Conservation (phyloP, 2,888 invertebrate species). For the Ganaspis brasiliensis region DNA sequence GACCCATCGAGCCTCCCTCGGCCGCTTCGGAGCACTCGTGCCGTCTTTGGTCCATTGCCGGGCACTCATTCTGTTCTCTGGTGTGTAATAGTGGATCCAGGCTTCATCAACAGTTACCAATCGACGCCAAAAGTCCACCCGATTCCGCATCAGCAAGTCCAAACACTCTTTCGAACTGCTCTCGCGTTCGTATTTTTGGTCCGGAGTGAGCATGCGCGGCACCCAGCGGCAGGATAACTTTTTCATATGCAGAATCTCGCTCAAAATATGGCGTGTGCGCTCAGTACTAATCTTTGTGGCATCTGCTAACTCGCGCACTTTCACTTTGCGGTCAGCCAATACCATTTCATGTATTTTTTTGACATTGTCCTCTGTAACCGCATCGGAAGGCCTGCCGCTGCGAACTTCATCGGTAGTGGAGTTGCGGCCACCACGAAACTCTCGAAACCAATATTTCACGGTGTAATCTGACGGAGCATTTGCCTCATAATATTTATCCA, state of each 20-base stretch:
- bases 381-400: conserved; percentile 19
- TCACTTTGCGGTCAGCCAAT: too few relatives aligned
- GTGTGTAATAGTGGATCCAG: conserved; percentile 35
- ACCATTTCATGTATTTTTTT: conserved; percentile 57
- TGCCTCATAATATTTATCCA: too few relatives aligned
- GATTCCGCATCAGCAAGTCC: conserved; percentile 47
- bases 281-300: conserved; percentile 42
- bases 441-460: conserved; percentile 25
- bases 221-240: conserved; percentile 65
- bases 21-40: conserved; percentile 47
- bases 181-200: conserved; percentile 58
- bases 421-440: conserved; percentile 11
- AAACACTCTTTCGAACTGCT: conserved; percentile 53
- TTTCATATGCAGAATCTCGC: conserved; percentile 62
- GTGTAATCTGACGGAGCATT: background rate
- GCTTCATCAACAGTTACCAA: too few relatives aligned
- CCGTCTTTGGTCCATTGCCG: conserved; percentile 25
- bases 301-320: too few relatives aligned
- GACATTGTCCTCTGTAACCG: conserved; percentile 59
- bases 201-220: conserved; percentile 67
- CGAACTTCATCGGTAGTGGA: conserved; percentile 13
- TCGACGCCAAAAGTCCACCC: conserved; percentile 59
- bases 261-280: conserved; percentile 52
- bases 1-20: conserved; percentile 47
- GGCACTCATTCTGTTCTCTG: conserved; percentile 9